phyloP scores from a whole-genome alignment of 2,888 invertebrate species.

The Criorhina ranunculi region DNA sequence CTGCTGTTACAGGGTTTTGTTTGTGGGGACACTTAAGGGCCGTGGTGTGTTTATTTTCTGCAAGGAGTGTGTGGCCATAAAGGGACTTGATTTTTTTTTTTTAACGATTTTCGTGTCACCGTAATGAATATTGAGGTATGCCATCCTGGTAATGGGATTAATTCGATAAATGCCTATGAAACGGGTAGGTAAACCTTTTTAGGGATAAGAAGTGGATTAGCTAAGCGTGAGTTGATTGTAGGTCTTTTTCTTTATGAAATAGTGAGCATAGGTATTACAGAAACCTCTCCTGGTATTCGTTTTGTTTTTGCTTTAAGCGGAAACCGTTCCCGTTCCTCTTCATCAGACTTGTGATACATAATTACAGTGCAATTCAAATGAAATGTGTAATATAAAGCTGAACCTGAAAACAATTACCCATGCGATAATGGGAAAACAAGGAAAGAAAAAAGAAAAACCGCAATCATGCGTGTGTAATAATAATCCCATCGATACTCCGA shows the following conservation, averaged over 20 bases:
- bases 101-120: conserved; percentile 19
- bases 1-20: conserved; percentile 33
- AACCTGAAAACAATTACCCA: conserved; percentile 20
- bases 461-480: conserved; percentile 6
- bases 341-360: conserved; percentile 1
- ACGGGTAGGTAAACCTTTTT: not conserved
- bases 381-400: no score
- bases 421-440: not conserved
- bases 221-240: not conserved
- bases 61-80: conserved; percentile 8
- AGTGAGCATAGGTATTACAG: no score
- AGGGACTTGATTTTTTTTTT: conserved; percentile 17
- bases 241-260: no score
- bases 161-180: conserved; percentile 1
- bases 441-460: conserved; percentile 7
- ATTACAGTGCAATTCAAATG: no score
- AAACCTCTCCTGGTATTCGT: not conserved
- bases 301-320: not conserved
- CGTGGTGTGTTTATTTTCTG: conserved; percentile 5
- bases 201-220: not conserved
- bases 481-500: conserved; percentile 14
- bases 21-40: conserved; percentile 40
- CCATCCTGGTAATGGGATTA: conserved; percentile 20
- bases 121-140: conserved; percentile 21
- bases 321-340: conserved; percentile 20